Evolutionary conservation across 2,113 vertebrate species (phyloP), one percentile per base, ranked within the genome.

Genomic region (Marcusenius ussheri): DNA sequence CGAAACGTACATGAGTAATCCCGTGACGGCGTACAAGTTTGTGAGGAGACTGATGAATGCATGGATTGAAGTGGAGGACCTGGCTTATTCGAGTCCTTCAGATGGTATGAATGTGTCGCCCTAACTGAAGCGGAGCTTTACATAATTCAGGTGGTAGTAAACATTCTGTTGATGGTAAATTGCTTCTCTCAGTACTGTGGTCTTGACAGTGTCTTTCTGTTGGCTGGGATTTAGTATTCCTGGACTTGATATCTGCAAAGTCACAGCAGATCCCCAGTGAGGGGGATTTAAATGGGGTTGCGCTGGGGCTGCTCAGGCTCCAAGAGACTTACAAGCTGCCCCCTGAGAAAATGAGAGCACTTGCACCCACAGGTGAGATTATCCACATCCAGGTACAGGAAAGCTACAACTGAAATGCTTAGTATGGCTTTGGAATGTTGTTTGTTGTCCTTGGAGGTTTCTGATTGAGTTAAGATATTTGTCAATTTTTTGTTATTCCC

Each of bases 281-380:
- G 3, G 56, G 47, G 45, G 92, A 93, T 88, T 88, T 93, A 21
- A 58, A 93, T 2, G 92, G 93, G 1, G 85, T 91, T 2, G 91
- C 90, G 9, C 46, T 90, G 47, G 90, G 90, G 1, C 85, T 93
- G 10, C 9, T 93, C 17, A 74, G 93, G 50, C 89, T 93, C 3
- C 92, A 93, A 7, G 90, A 91, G 15, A 90, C 90, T 3, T 93
- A 93, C 88, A 62, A 84, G 24, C 89, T 93, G 49, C 19, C 90
- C 46, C 91, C 91, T 3, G 45, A 89, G 49, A 91, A 80, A 50
- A 90, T 92, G n/a, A 80, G 39, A 56, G 86, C 89, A 90, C 24
- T 62, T 4, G 47, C 53, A 85, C 62, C 74, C 0, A 21, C 45
- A 56, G 89, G 90, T 91, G 56, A 90, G 35, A 3, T 17, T 10